Evolutionary conservation across 2,797 vertebrate genomes (phyloP).

Genomic region (Champsocephalus esox): DNA sequence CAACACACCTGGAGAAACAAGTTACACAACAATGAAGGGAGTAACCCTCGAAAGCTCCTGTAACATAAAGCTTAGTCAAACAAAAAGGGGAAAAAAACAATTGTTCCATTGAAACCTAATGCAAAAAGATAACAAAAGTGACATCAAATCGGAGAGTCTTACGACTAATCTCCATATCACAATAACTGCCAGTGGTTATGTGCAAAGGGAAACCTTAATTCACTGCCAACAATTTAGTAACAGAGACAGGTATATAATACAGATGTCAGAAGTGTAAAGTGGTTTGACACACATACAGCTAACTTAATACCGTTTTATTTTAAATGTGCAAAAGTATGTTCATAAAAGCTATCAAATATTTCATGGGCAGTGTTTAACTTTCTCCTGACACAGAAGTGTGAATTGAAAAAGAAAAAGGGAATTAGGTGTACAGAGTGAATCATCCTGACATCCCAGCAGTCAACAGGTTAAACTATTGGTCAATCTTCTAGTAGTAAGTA

Average conservation of each 20-base stretch:
- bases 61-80: background rate
- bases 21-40: background rate
- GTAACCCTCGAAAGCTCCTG: background rate
- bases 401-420: background rate
- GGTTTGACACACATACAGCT: background rate
- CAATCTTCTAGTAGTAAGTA: background rate
- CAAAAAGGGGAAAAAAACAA: background rate
- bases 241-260: background rate
- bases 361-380: background rate
- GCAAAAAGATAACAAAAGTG: background rate
- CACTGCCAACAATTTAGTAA: background rate
- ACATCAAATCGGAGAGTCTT: background rate
- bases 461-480: background rate
- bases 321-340: background rate
- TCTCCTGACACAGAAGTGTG: background rate
- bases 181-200: background rate
- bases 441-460: background rate
- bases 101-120: background rate
- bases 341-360: background rate
- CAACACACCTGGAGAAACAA: constrained; percentile 40
- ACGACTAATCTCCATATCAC: background rate
- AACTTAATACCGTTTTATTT: background rate
- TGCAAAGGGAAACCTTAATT: too few species aligned
- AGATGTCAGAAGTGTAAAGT: background rate
- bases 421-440: background rate